Evolutionary conservation across 2,888 invertebrate genomes (phyloP).

Genomic region (Marasmarcha lunaedactyla): DNA sequence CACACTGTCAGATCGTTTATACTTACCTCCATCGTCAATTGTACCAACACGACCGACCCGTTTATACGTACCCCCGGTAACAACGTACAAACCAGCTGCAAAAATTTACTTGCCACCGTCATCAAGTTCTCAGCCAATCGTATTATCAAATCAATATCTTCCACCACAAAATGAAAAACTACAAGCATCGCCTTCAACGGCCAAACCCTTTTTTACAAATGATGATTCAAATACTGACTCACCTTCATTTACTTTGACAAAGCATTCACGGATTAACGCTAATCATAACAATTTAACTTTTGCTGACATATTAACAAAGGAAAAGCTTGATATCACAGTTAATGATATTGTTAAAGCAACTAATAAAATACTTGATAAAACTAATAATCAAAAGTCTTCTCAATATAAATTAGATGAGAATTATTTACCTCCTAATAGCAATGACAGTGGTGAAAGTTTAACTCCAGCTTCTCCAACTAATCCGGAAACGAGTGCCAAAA

Average conservation of each 20-base stretch:
- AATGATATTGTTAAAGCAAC: conserved; percentile 53
- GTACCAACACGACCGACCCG: conserved; percentile 32
- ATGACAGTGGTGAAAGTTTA: conserved; percentile 37
- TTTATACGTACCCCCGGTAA: conserved; percentile 32
- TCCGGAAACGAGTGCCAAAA: conserved; percentile 29
- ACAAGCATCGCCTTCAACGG: conserved; percentile 24
- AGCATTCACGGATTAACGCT: conserved; percentile 25
- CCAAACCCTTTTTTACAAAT: conserved; percentile 20
- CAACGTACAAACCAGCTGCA: conserved; percentile 38
- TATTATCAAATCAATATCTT: conserved; percentile 22
- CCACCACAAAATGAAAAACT: conserved; percentile 29
- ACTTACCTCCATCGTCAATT: conserved; percentile 23
- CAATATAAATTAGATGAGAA: conserved; percentile 29
- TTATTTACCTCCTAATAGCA: conserved; percentile 25
- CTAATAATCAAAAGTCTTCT: conserved; percentile 6
- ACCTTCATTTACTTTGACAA: conserved; percentile 24
- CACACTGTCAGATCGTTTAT: conserved; percentile 25
- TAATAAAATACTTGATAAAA: conserved; percentile 34
- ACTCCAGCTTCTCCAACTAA: conserved; percentile 29
- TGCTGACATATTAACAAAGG: conserved; percentile 48
- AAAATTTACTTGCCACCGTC: conserved; percentile 40
- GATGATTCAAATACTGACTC: conserved; percentile 18
- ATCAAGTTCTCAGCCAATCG: conserved; percentile 16
- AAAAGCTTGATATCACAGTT: conserved; percentile 50
- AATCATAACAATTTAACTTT: conserved; percentile 45